Conservation (phyloP, 2,113 vertebrate genomes). For the Amphiprion ocellaris region DNA sequence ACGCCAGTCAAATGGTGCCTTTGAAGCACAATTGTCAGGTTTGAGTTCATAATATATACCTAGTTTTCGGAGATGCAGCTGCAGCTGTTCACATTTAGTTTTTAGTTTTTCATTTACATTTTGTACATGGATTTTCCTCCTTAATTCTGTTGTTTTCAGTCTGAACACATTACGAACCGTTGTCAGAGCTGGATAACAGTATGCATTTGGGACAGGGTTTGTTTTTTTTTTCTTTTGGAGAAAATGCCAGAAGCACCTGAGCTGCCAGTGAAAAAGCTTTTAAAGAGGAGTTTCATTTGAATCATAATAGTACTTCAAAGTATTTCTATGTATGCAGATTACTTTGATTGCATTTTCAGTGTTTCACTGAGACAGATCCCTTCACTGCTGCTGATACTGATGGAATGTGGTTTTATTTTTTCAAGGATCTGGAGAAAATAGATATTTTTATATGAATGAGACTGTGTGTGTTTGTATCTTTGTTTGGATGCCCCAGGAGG, state of each 20-base stretch:
- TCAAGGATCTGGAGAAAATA: neutral
- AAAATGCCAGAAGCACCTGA: neutral
- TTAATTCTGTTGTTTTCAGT: neutral
- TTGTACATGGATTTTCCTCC: neutral
- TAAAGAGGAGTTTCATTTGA: neutral
- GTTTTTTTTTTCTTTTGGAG: neutral
- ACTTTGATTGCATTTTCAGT: neutral
- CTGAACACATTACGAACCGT: neutral
- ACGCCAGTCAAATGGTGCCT: neutral
- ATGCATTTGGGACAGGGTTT: neutral
- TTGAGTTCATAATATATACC: neutral
- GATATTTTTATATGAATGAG: constrained; percentile 16
- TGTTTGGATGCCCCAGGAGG: constrained; percentile 15
- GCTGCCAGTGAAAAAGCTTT: constrained; percentile 1
- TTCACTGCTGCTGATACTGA: neutral
- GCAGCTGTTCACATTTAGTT: neutral
- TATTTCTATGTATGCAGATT: neutral
- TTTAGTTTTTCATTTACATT: neutral
- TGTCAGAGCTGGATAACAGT: neutral
- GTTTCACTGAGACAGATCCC: neutral
- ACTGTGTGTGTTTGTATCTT: constrained; percentile 2
- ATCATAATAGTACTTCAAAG: neutral
- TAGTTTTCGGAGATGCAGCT: no score
- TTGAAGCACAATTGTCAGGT: neutral
- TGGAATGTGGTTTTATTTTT: neutral